These are phyloP conservation scores for Linhomoeus sp. DNA, from an alignment of 2,888 invertebrate species.

Conservation along the genomic window DNA sequence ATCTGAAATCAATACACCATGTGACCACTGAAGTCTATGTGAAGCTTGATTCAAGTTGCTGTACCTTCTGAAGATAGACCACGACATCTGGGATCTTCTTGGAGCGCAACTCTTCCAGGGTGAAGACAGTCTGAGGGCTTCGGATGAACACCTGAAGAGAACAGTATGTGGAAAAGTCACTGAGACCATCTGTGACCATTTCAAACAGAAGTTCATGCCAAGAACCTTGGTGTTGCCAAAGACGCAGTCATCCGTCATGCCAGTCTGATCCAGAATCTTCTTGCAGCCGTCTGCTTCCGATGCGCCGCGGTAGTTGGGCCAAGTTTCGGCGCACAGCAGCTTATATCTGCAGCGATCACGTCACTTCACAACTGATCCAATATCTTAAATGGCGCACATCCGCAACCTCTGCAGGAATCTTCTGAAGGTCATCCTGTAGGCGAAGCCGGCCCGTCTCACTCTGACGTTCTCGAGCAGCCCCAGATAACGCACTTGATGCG, in stretches of 20 bases:
- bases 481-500: slow-evolving; percentile 47
- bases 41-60: neutral
- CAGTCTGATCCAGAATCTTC: slow-evolving; percentile 58
- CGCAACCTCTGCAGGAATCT: slow-evolving; percentile 71
- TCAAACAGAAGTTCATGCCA: too few species aligned
- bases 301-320: slow-evolving; percentile 76
- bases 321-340: slow-evolving; percentile 81
- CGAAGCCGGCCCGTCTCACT: slow-evolving; percentile 86
- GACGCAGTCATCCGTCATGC: slow-evolving; percentile 59
- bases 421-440: slow-evolving; percentile 78
- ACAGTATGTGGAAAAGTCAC: too few species aligned
- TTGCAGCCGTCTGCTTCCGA: slow-evolving; percentile 59
- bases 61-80: slow-evolving; percentile 71
- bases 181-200: too few species aligned
- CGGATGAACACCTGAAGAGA: slow-evolving; percentile 52
- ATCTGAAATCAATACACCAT: slow-evolving; percentile 21
- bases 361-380: too few species aligned
- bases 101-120: slow-evolving; percentile 63
- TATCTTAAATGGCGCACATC: too few species aligned
- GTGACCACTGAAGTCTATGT: neutral
- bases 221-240: slow-evolving; percentile 66
- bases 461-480: slow-evolving; percentile 85
- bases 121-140: slow-evolving; percentile 71
- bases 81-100: slow-evolving; percentile 74
- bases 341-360: slow-evolving; percentile 50